These are phyloP conservation scores for Hymenopus coronatus DNA, from an alignment of 2,888 invertebrate genomes.

Conservation along the genomic window DNA sequence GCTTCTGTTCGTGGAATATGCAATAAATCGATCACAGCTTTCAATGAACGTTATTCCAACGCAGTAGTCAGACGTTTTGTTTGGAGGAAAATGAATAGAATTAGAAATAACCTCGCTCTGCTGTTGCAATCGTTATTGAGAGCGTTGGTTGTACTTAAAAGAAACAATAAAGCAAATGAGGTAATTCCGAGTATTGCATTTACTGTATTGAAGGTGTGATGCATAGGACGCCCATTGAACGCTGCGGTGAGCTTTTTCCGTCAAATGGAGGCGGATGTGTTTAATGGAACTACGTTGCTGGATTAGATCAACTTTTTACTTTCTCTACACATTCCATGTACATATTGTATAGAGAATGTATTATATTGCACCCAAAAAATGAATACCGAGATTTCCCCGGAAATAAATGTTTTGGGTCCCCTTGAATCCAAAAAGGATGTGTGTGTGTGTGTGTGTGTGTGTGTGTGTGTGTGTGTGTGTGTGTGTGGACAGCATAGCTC, in stretches of 20 bases:
- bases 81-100: neutral
- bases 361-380: no score
- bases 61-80: neutral
- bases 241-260: neutral
- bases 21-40: neutral
- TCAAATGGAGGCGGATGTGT: neutral
- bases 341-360: no score
- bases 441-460: no score
- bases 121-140: neutral
- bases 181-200: neutral
- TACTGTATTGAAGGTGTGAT: neutral
- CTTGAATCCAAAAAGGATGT: no score
- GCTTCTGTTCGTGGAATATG: neutral
- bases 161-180: no score
- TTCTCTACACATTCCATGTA: no score
- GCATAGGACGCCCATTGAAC: neutral
- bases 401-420: no score
- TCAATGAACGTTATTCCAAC: neutral
- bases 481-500: no score
- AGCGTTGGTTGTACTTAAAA: no score
- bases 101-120: neutral
- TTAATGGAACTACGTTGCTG: neutral
- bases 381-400: no score
- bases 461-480: no score
- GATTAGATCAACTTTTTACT: neutral